These are phyloP conservation scores for Heteronetta atricapilla DNA, from an alignment of 2,113 vertebrate genomes.

Conservation along the genomic window DNA sequence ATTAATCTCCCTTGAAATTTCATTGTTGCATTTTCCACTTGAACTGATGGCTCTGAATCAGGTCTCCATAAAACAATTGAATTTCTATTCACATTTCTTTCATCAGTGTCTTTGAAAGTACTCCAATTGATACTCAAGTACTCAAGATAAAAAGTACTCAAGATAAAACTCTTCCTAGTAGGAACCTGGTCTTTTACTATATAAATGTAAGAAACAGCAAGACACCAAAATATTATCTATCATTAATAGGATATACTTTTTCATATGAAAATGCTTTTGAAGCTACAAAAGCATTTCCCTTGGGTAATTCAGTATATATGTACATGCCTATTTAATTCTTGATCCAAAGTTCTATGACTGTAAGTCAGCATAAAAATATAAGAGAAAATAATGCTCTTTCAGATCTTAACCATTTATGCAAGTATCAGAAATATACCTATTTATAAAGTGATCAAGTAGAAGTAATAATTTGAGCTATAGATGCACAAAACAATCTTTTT, in stretches of 20 bases:
- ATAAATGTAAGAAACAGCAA: neutral
- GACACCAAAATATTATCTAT: neutral
- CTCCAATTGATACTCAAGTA: too few relatives aligned
- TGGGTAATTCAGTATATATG: neutral
- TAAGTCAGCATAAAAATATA: neutral
- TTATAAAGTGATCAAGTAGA: neutral
- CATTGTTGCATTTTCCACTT: neutral
- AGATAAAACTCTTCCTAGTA: neutral
- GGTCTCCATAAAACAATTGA: neutral
- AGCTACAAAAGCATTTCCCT: neutral
- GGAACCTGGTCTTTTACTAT: neutral
- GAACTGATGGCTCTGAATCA: neutral
- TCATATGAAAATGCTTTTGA: neutral
- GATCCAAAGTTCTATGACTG: fast-evolving
- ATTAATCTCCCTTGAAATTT: neutral
- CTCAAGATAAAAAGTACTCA: neutral
- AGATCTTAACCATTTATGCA: neutral
- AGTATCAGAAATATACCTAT: neutral
- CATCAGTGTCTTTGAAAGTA: neutral
- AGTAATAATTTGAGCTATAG: neutral
- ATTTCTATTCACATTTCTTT: neutral
- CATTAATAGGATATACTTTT: neutral
- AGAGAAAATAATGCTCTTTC: neutral
- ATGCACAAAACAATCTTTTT: neutral
- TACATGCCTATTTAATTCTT: neutral